Percentiles rank a stretch among this genome's conserved stretches.
Evolutionary conservation across 2,113 vertebrate genomes (phyloP).

Genomic region (Parus major): DNA sequence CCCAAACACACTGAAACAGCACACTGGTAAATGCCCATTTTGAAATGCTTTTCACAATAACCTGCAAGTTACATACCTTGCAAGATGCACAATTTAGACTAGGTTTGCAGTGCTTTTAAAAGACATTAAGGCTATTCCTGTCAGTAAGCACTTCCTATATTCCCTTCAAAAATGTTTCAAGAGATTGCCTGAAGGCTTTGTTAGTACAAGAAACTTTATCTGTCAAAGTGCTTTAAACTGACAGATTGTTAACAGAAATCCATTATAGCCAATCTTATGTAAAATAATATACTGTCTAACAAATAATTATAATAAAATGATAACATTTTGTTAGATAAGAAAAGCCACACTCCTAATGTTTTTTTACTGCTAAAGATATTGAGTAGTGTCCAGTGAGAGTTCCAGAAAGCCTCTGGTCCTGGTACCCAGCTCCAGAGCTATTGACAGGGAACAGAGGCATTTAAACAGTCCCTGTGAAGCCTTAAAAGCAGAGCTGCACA

Average conservation of each 20-base stretch:
- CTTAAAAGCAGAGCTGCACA: neutral
- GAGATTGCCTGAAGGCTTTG: slow-evolving; percentile 46
- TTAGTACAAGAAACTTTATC: slow-evolving; percentile 53
- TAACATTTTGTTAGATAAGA: slow-evolving; percentile 1
- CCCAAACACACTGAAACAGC: neutral
- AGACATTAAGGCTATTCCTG: slow-evolving; percentile 39
- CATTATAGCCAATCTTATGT: neutral
- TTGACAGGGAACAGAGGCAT: neutral
- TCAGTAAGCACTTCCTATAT: slow-evolving; percentile 14
- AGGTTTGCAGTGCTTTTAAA: slow-evolving; percentile 18
- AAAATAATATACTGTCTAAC: slow-evolving; percentile 19
- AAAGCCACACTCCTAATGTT: neutral
- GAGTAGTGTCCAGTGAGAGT: neutral
- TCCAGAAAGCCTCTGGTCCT: neutral
- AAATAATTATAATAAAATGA: slow-evolving; percentile 29
- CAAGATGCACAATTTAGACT: slow-evolving; percentile 7
- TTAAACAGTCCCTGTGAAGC: neutral
- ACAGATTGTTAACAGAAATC: slow-evolving; percentile 45
- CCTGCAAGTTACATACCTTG: slow-evolving; percentile 29
- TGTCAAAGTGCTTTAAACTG: slow-evolving; percentile 56
- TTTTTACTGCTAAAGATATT: neutral
- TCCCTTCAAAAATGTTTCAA: slow-evolving; percentile 45
- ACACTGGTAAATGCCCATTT: slow-evolving; percentile 26
- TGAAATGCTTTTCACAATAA: slow-evolving; percentile 34
- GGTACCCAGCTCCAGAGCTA: neutral